A percentile compares a stretch with the other conserved stretches of the same genome.
phyloP scores from a whole-genome alignment of 2,797 vertebrate genomes.

The Melanogrammus aeglefinus region DNA sequence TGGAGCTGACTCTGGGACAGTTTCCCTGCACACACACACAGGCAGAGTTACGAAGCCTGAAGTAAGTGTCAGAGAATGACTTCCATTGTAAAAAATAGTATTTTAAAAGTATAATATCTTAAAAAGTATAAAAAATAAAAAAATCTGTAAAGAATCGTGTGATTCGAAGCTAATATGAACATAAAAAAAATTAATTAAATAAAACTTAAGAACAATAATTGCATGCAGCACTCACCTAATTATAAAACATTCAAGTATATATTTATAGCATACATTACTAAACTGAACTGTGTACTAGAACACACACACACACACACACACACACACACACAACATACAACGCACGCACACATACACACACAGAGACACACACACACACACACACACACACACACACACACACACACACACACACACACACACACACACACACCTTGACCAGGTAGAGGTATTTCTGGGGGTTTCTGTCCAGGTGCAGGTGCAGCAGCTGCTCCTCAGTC shows the following conservation, averaged over 20 bases:
- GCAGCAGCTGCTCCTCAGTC: conserved; percentile 79
- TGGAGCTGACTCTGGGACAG: conserved; percentile 92
- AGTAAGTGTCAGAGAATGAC: no score
- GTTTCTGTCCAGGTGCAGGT: conserved; percentile 85
- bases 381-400: conserved; percentile 5
- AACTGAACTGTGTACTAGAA: neutral
- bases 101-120: no score
- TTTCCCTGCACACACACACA: conserved; percentile 79
- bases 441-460: conserved; percentile 90
- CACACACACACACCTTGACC: conserved; percentile 78
- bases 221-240: no score
- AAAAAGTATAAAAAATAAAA: no score
- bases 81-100: no score
- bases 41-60: no score
- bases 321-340: conserved; percentile 3
- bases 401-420: conserved; percentile 1
- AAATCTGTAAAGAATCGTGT: no score
- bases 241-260: no score
- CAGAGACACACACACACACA: neutral
- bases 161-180: no score
- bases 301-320: neutral
- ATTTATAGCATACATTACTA: no score
- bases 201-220: no score
- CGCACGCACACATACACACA: neutral
- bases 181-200: no score